Base-by-base conservation (phyloP, 1,140 invertebrate genomes). In the Amphibalanus amphitrite region DNA sequence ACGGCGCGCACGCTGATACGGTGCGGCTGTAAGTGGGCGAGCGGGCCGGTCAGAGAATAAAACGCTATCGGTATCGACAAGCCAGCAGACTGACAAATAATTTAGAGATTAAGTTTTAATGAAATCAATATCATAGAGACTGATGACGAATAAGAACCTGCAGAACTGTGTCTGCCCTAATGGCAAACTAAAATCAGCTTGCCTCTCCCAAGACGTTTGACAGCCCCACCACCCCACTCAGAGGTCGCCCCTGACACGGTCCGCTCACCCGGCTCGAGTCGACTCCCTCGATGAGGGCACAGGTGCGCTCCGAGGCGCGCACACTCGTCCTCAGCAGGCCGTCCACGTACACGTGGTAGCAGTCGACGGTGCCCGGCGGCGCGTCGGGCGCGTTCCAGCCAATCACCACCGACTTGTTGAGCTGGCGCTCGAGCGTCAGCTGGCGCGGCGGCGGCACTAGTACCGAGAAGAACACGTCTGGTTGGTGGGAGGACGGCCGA, bases 381-480 rank as follows among this genome's bases (percentile, higher is more conserved):
- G 85, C 82, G 76, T 90, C 91, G 0, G 94, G 93, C 68, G 91
- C 87, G 70, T 90, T 91, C 97, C 97, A 99, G 75, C 93, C 92
- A 77, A 99, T 96, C 76, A 99, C 85, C 74, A 98, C 91, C 80
- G 94, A 96, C 84, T 97, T 98, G 84, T 97, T 95, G 75, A 99
- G 86, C 82, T 98, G 95, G 72, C 95, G 86, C 84, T 99, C 97
- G 76, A 99, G 86, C n/a, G 92, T 94, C 78, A 99, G 86, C 81
- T 97, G 91, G 79, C 90, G 88, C 70, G 97, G 97, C 80, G 91
- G 91, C 79, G 96, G 93, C 84, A 98, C 93, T 95, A 91, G 85
- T 87, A 90, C 89, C 86, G 90, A 92, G 87, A 89, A 89, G 89
- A 92, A 90, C 85, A 91, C 86, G 86, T 90, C 89, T 85, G 77